phyloP scores from a whole-genome alignment of 2,888 invertebrate genomes.

The Ditula angustiorana region DNA sequence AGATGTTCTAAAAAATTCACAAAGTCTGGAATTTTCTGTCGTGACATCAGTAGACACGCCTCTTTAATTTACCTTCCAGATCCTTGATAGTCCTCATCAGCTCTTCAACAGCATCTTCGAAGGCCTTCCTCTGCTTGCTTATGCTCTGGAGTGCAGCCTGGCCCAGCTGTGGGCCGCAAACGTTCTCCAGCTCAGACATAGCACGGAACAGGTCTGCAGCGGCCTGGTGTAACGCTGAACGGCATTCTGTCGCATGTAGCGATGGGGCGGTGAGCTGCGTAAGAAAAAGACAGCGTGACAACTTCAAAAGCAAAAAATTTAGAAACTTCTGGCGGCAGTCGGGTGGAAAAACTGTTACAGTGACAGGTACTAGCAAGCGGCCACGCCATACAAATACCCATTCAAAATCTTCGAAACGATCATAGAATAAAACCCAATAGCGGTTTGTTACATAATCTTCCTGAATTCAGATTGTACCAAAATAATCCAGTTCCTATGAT shows the following conservation, averaged over 20 bases:
- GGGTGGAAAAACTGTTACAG: too few species aligned
- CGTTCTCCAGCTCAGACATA: slow-evolving; percentile 14
- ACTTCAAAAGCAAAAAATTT: too few species aligned
- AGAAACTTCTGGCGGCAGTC: too few species aligned
- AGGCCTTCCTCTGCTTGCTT: slow-evolving; percentile 7
- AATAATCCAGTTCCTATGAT: too few species aligned
- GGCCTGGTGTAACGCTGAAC: slow-evolving; percentile 12
- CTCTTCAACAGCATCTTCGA: slow-evolving; percentile 18
- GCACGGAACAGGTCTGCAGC: slow-evolving; percentile 22
- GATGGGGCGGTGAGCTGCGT: slow-evolving; percentile 20
- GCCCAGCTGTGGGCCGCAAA: slow-evolving; percentile 6
- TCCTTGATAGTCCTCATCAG: slow-evolving; percentile 22
- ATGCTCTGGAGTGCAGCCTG: not conserved
- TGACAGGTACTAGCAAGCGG: too few species aligned
- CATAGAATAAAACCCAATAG: too few species aligned
- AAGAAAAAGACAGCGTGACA: too few species aligned
- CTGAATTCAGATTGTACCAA: too few species aligned
- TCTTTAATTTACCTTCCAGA: slow-evolving; percentile 16
- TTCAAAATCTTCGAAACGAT: too few species aligned
- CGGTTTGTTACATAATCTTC: too few species aligned
- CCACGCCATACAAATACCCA: too few species aligned
- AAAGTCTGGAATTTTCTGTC: not conserved
- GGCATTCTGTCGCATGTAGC: slow-evolving; percentile 14
- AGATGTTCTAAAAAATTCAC: too few species aligned
- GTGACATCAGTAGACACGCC: not conserved